Percentiles rank a stretch among this genome's conserved stretches.
These are phyloP conservation scores for Bombus impatiens DNA, from an alignment of 1,140 invertebrate genomes.

Conservation along the genomic window DNA sequence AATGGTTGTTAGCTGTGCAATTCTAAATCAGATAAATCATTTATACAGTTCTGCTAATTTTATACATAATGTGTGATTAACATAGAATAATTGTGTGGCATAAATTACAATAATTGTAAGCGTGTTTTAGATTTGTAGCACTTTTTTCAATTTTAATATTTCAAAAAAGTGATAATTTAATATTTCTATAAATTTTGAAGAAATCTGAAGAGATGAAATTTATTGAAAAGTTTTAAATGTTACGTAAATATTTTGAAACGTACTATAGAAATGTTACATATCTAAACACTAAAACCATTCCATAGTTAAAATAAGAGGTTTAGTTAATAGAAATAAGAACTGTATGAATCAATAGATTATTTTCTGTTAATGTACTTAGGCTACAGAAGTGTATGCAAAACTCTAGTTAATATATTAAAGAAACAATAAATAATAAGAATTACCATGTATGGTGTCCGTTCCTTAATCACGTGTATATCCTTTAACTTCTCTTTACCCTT, in stretches of 20 bases:
- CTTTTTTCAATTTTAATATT: slow-evolving; percentile 19
- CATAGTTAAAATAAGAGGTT: slow-evolving; percentile 46
- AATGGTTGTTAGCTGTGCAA: slow-evolving; percentile 38
- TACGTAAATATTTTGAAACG: neutral
- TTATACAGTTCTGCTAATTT: slow-evolving; percentile 47
- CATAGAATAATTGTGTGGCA: slow-evolving; percentile 30
- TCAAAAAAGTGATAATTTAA: neutral
- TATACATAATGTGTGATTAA: slow-evolving; percentile 39
- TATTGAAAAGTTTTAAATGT: neutral
- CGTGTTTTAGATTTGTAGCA: slow-evolving; percentile 42
- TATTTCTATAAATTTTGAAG: neutral
- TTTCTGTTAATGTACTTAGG: slow-evolving; percentile 66
- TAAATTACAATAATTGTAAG: slow-evolving; percentile 19
- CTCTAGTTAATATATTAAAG: slow-evolving; percentile 54
- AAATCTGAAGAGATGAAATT: neutral
- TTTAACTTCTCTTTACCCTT: neutral
- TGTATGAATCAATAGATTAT: slow-evolving; percentile 56
- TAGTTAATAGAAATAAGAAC: slow-evolving; percentile 48
- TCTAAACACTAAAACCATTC: slow-evolving; percentile 54
- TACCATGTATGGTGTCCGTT: neutral
- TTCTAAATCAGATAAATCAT: slow-evolving; percentile 21
- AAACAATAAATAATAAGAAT: slow-evolving; percentile 55
- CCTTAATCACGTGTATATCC: neutral
- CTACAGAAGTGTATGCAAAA: slow-evolving; percentile 64
- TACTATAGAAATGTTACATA: slow-evolving; percentile 37